Percentiles rank a stretch among this genome's conserved stretches.
Conservation (phyloP, 2,113 vertebrate species). For the Gnathonemus longibarbis region DNA sequence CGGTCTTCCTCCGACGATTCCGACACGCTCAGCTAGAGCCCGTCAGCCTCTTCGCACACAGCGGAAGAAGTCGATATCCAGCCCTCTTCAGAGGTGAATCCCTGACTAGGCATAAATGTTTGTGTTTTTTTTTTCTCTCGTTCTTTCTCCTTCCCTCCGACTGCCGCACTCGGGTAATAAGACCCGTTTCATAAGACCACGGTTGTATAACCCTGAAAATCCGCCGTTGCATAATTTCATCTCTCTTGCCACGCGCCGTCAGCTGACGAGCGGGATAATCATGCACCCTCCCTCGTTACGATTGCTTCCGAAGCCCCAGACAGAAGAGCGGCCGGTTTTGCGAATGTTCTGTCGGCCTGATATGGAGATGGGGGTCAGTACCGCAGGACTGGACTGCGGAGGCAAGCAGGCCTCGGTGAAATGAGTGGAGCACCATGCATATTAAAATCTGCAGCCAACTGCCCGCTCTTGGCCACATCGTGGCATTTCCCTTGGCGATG, state of each 20-base stretch:
- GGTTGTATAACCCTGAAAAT: constrained; percentile 23
- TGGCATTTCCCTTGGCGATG: background rate
- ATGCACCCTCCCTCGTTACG: constrained; percentile 12
- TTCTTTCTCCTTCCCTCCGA: background rate
- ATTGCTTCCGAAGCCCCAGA: constrained; percentile 2
- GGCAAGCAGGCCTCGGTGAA: background rate
- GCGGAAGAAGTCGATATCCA: background rate
- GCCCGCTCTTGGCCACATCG: background rate
- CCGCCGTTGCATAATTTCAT: constrained; percentile 15
- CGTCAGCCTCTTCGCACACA: background rate
- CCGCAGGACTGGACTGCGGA: background rate
- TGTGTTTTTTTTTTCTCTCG: background rate
- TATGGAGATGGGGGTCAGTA: background rate
- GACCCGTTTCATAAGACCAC: constrained; percentile 19
- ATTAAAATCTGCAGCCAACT: background rate
- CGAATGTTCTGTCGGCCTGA: background rate
- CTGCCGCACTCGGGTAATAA: constrained; percentile 13
- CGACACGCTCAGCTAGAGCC: background rate
- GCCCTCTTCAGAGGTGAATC: constrained; percentile 6
- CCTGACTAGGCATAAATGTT: background rate
- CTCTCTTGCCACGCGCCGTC: background rate
- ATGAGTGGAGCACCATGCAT: background rate
- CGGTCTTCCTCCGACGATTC: background rate
- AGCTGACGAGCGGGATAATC: constrained; percentile 19
- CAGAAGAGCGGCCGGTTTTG: constrained; percentile 2